Evolutionary conservation across 1,140 invertebrate genomes (phyloP), one percentile per base, ranked within the genome.

Genomic region (Aleiodes sp.): DNA sequence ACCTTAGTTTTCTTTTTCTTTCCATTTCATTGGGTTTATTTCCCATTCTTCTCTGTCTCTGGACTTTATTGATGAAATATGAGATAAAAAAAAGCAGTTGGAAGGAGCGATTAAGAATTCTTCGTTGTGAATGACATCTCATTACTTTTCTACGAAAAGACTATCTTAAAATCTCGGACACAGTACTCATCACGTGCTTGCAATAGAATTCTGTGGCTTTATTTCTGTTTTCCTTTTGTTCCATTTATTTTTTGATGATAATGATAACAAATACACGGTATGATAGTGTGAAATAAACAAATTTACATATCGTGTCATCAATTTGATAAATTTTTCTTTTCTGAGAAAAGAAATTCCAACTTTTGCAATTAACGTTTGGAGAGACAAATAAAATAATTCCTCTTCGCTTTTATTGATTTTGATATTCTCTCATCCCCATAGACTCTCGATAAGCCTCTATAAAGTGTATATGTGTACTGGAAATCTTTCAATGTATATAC

Each of bases 121-220:
- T 31, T 31, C 21, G 10, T 19, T 16, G 2, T 68, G 57, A 68
- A 59, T 68, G 66, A 62, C 66, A 39, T 68, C 41, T 68, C 29
- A 39, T 46, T 43, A 16, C 10, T 16, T 43, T 43, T 43, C 39
- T 14, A 39, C 59, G 35, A 31, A 57, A 66, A 33, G 29, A 6
- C 6, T 39, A 14, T 60, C 56, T 41, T 43, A 31, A 43, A 59
- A 29, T 21, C 14, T 26, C n/a, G n/a, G n/a, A n/a, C n/a, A n/a
- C n/a, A n/a, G n/a, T n/a, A n/a, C n/a, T n/a, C n/a, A n/a, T n/a
- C n/a, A n/a, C n/a, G n/a, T n/a, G n/a, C n/a, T n/a, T n/a, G n/a
- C n/a, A n/a, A n/a, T n/a, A n/a, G n/a, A n/a, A n/a, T n/a, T n/a
- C n/a, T n/a, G n/a, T n/a, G n/a, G n/a, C n/a, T n/a, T n/a, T n/a